Conservation (phyloP, 2,888 invertebrate species). For the Hesperia comma region DNA sequence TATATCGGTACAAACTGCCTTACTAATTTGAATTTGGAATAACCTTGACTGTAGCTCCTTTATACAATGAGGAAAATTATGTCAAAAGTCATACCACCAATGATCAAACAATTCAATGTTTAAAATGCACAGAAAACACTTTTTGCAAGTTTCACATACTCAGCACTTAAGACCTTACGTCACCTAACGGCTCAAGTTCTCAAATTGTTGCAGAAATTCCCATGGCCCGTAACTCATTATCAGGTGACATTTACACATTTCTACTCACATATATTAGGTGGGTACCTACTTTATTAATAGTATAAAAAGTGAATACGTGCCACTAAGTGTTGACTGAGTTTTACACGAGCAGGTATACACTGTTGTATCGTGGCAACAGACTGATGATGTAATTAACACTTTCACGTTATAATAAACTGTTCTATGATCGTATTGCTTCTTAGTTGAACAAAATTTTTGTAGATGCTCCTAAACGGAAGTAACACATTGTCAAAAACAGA, state of each 20-base stretch:
- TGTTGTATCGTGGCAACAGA: neutral
- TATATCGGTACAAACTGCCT: too few species aligned
- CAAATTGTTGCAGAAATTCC: conserved; percentile 9
- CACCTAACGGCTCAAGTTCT: conserved; percentile 1
- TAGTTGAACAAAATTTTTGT: too few species aligned
- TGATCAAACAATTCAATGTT: neutral
- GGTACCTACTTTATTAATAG: neutral
- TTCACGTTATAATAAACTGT: neutral
- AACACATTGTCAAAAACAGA: too few species aligned
- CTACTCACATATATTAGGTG: neutral
- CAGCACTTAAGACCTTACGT: conserved; percentile 7
- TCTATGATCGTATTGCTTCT: neutral
- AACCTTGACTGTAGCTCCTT: too few species aligned
- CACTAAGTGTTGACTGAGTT: neutral
- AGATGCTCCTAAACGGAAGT: too few species aligned
- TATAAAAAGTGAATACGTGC: neutral
- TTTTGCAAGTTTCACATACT: conserved; percentile 17
- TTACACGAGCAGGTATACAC: too few species aligned
- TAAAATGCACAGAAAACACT: conserved; percentile 1
- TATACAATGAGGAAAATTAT: neutral
- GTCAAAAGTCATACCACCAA: neutral
- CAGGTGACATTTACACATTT: conserved; percentile 6
- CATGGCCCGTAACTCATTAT: conserved; percentile 17
- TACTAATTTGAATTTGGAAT: too few species aligned
- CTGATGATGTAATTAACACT: neutral